These are phyloP conservation scores for Lagocephalus sceleratus DNA, from an alignment of 2,797 vertebrate genomes.

Conservation along the genomic window DNA sequence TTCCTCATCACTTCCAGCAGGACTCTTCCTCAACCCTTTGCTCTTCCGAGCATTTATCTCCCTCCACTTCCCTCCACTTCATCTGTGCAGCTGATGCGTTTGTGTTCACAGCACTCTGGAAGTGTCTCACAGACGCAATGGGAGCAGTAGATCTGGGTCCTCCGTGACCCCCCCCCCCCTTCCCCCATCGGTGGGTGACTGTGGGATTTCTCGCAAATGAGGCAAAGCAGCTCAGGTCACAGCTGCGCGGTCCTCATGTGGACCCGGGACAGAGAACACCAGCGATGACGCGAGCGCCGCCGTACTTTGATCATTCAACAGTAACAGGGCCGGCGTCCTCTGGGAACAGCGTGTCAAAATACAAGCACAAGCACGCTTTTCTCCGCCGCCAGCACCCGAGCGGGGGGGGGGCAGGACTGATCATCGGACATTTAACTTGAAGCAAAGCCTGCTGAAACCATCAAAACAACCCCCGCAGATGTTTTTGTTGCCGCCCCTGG, in stretches of 20 bases:
- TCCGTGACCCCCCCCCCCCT: constrained; percentile 20
- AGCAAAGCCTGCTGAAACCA: too few species aligned
- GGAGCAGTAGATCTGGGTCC: constrained; percentile 31
- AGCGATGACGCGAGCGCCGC: background rate
- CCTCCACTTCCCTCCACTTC: background rate
- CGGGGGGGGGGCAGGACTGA: too few species aligned
- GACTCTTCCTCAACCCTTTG: constrained; percentile 4
- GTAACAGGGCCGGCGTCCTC: too few species aligned
- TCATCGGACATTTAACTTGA: too few species aligned
- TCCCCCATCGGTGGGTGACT: background rate
- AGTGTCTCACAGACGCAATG: constrained; percentile 10
- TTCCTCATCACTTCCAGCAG: constrained; percentile 10
- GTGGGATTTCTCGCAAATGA: constrained; percentile 7
- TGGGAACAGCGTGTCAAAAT: too few species aligned
- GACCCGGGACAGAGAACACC: background rate
- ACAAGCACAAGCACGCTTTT: too few species aligned
- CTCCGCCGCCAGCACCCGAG: too few species aligned
- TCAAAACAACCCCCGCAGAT: too few species aligned
- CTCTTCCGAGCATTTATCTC: background rate
- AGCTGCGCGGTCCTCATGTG: too few species aligned
- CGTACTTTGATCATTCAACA: too few species aligned
- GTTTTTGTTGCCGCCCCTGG: constrained; percentile 17
- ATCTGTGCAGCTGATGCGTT: constrained; percentile 38
- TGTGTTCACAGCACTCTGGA: constrained; percentile 5
- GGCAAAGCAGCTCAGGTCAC: too few species aligned